These are phyloP conservation scores for Ceuthmochares aereus DNA, from an alignment of 2,113 vertebrate species.

Conservation along the genomic window DNA sequence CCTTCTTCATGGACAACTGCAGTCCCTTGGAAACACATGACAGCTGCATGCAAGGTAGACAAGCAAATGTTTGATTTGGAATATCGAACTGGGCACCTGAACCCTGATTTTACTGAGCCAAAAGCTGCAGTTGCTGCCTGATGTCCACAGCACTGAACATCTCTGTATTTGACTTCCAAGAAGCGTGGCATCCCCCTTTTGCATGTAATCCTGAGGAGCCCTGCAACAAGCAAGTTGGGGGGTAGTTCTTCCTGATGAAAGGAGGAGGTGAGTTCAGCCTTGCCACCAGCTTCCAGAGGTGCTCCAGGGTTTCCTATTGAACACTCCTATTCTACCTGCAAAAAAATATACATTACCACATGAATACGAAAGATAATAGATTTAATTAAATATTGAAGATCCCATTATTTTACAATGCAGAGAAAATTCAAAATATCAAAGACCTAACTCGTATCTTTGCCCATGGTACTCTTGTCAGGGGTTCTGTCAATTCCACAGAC, in stretches of 20 bases:
- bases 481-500: neutral
- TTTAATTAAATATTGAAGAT: neutral
- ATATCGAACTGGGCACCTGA: rapidly evolving
- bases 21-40: neutral
- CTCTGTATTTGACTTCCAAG: neutral
- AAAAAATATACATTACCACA: neutral
- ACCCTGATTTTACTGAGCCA: neutral
- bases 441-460: neutral
- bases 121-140: neutral
- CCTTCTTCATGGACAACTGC: neutral
- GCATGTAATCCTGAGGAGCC: rapidly evolving
- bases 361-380: neutral
- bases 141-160: rapidly evolving
- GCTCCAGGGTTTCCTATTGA: neutral
- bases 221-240: rapidly evolving
- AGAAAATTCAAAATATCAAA: neutral
- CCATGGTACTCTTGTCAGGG: neutral
- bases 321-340: neutral
- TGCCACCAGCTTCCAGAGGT: neutral
- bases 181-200: neutral
- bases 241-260: neutral
- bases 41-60: neutral
- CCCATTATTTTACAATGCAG: neutral
- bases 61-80: neutral
- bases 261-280: neutral